A percentile compares a stretch with the other conserved stretches of the same genome.
phyloP scores from a whole-genome alignment of 1,140 invertebrate species.

The Scylla paramamosain region DNA sequence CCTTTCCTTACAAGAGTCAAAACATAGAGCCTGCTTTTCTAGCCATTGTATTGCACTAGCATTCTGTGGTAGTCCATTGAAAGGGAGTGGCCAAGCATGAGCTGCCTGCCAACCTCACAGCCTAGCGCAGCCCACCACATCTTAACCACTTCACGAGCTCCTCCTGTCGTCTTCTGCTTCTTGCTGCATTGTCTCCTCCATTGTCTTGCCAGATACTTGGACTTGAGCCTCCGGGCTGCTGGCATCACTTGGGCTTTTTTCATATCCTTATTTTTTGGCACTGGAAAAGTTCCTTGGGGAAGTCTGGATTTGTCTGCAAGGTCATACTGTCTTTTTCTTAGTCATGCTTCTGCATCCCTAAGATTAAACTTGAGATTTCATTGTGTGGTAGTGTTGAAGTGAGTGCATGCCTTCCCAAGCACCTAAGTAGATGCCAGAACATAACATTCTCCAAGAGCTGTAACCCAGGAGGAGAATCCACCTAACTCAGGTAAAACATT shows the following conservation, averaged over 20 bases:
- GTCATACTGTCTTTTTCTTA: constrained; percentile 11
- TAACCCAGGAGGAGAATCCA: constrained; percentile 7
- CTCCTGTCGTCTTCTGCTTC: background rate
- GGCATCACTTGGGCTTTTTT: background rate
- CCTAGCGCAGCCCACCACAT: constrained; percentile 51
- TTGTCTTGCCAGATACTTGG: constrained; percentile 28
- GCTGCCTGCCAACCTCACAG: constrained; percentile 73
- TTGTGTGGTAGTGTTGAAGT: constrained; percentile 11
- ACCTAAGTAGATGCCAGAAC: constrained; percentile 48
- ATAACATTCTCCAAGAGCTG: constrained; percentile 36
- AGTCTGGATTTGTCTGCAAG: constrained; percentile 29
- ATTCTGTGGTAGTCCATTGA: constrained; percentile 70
- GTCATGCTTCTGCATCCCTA: constrained; percentile 25
- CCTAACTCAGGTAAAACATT: constrained; percentile 44
- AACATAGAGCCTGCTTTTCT: constrained; percentile 64
- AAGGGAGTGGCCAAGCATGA: constrained; percentile 75
- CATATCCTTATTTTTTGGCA: background rate
- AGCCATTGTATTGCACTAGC: constrained; percentile 69
- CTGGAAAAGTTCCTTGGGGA: background rate
- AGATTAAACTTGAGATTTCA: background rate
- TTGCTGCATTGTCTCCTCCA: background rate
- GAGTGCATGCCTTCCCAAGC: constrained; percentile 33
- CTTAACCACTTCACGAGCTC: background rate
- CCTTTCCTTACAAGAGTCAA: background rate
- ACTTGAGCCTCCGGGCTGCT: background rate